phyloP scores from a whole-genome alignment of 2,797 vertebrate genomes.

The Vipera ursinii region DNA sequence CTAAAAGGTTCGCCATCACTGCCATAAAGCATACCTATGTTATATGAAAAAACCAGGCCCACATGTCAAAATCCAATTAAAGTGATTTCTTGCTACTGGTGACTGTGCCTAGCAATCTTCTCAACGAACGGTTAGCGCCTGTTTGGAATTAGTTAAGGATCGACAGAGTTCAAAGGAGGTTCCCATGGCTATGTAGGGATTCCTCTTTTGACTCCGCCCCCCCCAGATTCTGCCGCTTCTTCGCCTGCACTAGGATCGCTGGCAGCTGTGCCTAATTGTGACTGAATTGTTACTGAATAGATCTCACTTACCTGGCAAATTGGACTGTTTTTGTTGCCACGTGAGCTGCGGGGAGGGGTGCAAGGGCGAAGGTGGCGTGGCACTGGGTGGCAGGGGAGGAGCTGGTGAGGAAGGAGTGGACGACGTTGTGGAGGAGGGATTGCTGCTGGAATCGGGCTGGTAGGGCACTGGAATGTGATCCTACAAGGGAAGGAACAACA shows the following conservation, averaged over 20 bases:
- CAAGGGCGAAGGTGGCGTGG: slow-evolving; percentile 90
- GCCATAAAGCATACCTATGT: background rate
- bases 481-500: slow-evolving; percentile 63
- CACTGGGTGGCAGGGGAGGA: slow-evolving; percentile 90
- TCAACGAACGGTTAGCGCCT: background rate
- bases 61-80: too few species aligned
- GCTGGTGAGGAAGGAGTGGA: slow-evolving; percentile 96
- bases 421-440: slow-evolving; percentile 96
- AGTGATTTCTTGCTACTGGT: too few species aligned
- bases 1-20: too few species aligned
- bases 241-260: background rate
- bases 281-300: background rate
- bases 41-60: background rate
- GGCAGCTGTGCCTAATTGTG: background rate
- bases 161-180: background rate
- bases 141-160: background rate
- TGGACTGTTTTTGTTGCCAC: slow-evolving; percentile 94
- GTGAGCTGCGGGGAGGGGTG: slow-evolving; percentile 93
- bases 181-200: background rate
- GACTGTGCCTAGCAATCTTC: background rate
- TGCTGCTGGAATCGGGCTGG: slow-evolving; percentile 98
- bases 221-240: background rate
- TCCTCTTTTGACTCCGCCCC: background rate
- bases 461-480: slow-evolving; percentile 96
- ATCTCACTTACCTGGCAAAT: slow-evolving; percentile 84